Percentiles rank a stretch among this genome's conserved stretches.
phyloP scores from a whole-genome alignment of 2,797 vertebrate species.

The Parauchenoglanis punctatus region DNA sequence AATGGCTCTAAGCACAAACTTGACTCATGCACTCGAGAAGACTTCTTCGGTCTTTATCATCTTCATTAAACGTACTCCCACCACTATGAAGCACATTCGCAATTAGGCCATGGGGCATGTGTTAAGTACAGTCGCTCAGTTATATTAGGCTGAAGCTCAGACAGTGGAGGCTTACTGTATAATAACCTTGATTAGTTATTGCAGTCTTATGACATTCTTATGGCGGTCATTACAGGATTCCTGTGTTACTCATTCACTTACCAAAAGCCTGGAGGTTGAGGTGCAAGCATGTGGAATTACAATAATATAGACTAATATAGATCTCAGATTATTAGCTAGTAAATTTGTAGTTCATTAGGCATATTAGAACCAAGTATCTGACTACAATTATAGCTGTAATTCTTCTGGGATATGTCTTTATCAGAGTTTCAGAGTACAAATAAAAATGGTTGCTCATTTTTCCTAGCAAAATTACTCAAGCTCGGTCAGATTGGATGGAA shows the following conservation, averaged over 20 bases:
- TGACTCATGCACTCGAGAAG: constrained; percentile 51
- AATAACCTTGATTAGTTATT: constrained; percentile 38
- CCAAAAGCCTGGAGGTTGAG: background rate
- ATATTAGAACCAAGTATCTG: background rate
- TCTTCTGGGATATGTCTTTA: background rate
- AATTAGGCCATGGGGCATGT: constrained; percentile 54
- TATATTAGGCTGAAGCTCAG: constrained; percentile 29
- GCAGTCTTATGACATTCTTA: constrained; percentile 3
- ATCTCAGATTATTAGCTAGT: background rate
- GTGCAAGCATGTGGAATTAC: constrained; percentile 8
- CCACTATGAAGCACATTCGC: constrained; percentile 45
- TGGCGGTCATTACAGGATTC: background rate
- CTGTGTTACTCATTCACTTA: background rate
- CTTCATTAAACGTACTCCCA: constrained; percentile 50
- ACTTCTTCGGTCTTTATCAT: constrained; percentile 48
- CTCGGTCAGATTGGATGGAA: background rate
- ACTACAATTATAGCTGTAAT: background rate
- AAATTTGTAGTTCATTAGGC: background rate
- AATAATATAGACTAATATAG: background rate
- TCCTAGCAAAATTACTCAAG: background rate
- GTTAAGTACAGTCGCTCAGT: constrained; percentile 47
- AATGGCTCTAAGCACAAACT: constrained; percentile 43
- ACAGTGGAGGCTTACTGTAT: constrained; percentile 2
- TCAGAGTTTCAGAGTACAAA: background rate
- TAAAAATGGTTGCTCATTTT: background rate